These are phyloP conservation scores for Campylomormyrus tamandua DNA, from an alignment of 2,113 vertebrate genomes.

Conservation along the genomic window DNA sequence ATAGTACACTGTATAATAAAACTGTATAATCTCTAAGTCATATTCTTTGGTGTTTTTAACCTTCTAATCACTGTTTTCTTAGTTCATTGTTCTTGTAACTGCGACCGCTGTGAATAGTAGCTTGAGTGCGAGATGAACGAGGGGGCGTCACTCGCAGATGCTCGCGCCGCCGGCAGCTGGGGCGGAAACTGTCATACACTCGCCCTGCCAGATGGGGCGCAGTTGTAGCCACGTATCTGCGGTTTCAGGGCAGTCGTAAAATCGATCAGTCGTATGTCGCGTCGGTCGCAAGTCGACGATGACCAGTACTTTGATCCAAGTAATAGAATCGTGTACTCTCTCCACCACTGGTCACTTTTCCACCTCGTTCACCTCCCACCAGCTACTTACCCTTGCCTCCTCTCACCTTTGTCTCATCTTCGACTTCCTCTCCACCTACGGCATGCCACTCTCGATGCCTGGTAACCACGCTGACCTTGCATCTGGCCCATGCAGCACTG, in stretches of 20 bases:
- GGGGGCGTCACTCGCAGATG: too few relatives aligned
- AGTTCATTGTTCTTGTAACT: too few relatives aligned
- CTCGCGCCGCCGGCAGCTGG: too few relatives aligned
- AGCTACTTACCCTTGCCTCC: neutral
- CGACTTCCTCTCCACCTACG: neutral
- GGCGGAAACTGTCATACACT: neutral
- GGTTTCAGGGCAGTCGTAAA: too few relatives aligned
- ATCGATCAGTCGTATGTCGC: neutral
- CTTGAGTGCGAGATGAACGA: too few relatives aligned
- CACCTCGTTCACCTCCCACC: neutral
- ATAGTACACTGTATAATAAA: too few relatives aligned
- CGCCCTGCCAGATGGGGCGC: neutral
- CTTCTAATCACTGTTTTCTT: too few relatives aligned
- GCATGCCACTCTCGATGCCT: neutral
- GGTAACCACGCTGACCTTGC: neutral
- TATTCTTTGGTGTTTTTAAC: too few relatives aligned
- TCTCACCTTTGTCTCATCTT: neutral
- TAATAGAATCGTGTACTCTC: neutral
- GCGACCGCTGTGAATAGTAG: too few relatives aligned
- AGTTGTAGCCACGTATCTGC: neutral
- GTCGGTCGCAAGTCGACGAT: neutral
- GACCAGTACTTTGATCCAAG: neutral
- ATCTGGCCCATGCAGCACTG: neutral
- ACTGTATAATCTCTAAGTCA: too few relatives aligned
- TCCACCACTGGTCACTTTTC: neutral